Evolutionary conservation across 2,888 invertebrate genomes (phyloP).

Genomic region (Colostygia pectinataria): DNA sequence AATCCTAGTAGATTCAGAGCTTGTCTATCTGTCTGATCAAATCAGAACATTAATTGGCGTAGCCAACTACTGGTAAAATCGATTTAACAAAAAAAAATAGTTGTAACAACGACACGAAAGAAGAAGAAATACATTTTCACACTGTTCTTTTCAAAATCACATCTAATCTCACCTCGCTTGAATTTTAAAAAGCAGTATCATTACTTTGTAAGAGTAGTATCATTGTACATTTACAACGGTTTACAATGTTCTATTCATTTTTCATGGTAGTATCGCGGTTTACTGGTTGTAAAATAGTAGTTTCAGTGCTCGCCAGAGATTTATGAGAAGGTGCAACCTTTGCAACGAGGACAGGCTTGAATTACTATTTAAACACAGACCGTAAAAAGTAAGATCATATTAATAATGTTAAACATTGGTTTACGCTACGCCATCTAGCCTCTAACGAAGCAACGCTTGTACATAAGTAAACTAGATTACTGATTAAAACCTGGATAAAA

Average conservation of each 20-base stretch:
- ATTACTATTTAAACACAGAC: neutral
- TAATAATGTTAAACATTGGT: no score
- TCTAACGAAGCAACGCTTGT: no score
- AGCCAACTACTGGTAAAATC: no score
- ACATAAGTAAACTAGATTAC: no score
- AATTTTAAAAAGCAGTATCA: neutral
- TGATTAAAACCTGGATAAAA: no score
- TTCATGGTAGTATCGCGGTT: conserved; percentile 18
- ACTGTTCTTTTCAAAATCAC: neutral
- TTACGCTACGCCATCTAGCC: no score
- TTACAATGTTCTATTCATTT: conserved; percentile 27
- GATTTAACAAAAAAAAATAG: neutral
- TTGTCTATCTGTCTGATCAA: no score
- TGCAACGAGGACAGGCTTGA: neutral
- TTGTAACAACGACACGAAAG: no score
- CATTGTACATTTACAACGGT: conserved; percentile 8
- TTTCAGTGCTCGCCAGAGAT: conserved; percentile 10
- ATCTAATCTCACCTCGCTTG: neutral
- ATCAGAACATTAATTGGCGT: no score
- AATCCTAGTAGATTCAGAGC: no score
- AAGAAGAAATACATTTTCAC: no score
- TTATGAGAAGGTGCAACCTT: conserved; percentile 10
- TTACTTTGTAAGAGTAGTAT: conserved; percentile 14
- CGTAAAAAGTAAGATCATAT: no score
- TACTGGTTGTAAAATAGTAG: conserved; percentile 17